These are phyloP conservation scores for Epistrophe eligans DNA, from an alignment of 2,888 invertebrate genomes.

Conservation along the genomic window DNA sequence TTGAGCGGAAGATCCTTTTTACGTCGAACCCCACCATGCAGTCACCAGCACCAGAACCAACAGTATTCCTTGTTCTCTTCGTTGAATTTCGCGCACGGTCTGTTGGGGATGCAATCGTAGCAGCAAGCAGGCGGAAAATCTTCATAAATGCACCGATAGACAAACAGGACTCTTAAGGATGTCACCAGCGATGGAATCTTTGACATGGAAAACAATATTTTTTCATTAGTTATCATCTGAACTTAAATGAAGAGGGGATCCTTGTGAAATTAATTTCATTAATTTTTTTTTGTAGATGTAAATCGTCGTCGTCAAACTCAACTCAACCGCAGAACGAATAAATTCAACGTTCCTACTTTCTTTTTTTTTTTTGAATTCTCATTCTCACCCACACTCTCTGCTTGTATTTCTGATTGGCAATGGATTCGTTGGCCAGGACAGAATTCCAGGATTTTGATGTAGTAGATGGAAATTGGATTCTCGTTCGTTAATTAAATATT, in stretches of 20 bases:
- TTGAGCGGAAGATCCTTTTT: constrained; percentile 69
- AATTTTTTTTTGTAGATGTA: constrained; percentile 46
- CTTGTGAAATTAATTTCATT: constrained; percentile 72
- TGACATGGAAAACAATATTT: constrained; percentile 57
- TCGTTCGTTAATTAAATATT: constrained; percentile 76
- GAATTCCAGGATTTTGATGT: constrained; percentile 62
- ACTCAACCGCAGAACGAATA: constrained; percentile 62
- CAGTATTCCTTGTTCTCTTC: constrained; percentile 3
- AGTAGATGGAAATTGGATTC: constrained; percentile 70
- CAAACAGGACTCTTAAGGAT: constrained; percentile 69
- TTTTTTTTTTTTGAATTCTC: constrained; percentile 6
- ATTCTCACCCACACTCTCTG: constrained; percentile 14
- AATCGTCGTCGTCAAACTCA: constrained; percentile 50
- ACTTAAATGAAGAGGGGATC: constrained; percentile 52
- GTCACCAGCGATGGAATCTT: constrained; percentile 58
- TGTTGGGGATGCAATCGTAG: constrained; percentile 62
- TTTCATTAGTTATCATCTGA: constrained; percentile 56
- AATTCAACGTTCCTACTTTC: constrained; percentile 15
- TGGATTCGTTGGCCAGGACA: constrained; percentile 45
- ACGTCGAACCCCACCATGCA: constrained; percentile 13
- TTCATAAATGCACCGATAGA: constrained; percentile 72
- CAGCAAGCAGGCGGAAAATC: constrained; percentile 55
- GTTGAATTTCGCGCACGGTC: constrained; percentile 48
- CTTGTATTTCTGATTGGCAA: constrained; percentile 61
- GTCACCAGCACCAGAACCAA: neutral